Evolutionary conservation across 2,797 vertebrate species (phyloP).

Genomic region (Lemur catta): DNA sequence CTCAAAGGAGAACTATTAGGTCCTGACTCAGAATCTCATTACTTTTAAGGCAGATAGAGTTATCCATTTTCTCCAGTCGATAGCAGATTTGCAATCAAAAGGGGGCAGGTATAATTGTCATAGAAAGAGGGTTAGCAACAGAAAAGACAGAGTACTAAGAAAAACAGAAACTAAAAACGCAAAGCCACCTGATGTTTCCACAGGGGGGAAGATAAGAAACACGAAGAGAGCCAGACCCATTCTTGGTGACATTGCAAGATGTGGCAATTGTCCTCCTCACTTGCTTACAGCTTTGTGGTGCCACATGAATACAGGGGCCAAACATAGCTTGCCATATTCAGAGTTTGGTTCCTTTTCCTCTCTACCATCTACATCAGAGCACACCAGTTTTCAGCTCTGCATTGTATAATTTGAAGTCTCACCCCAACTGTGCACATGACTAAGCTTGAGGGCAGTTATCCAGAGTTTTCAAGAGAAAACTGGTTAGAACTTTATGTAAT

Average conservation of each 20-base stretch:
- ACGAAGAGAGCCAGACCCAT: background rate
- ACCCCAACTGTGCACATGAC: background rate
- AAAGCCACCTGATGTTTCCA: background rate
- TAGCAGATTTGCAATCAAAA: background rate
- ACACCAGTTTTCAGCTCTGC: background rate
- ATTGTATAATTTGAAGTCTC: background rate
- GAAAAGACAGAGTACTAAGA: background rate
- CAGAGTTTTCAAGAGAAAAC: slow-evolving; percentile 14
- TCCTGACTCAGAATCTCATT: background rate
- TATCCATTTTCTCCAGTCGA: background rate
- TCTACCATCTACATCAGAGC: background rate
- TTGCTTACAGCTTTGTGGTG: background rate
- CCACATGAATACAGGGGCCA: background rate
- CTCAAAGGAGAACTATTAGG: background rate
- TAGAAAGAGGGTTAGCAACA: background rate
- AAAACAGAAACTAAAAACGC: background rate
- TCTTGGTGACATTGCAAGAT: background rate
- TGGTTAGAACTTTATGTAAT: background rate
- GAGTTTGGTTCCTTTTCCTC: background rate
- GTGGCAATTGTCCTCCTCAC: background rate
- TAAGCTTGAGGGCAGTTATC: background rate
- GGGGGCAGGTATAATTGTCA: background rate
- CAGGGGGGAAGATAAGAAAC: background rate
- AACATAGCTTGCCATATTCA: background rate
- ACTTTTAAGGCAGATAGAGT: background rate